Percentiles rank a stretch among this genome's conserved stretches.
Evolutionary conservation across 92 coral and sea anemone species (phyloP).

Genomic region (Diadumene lineata): DNA sequence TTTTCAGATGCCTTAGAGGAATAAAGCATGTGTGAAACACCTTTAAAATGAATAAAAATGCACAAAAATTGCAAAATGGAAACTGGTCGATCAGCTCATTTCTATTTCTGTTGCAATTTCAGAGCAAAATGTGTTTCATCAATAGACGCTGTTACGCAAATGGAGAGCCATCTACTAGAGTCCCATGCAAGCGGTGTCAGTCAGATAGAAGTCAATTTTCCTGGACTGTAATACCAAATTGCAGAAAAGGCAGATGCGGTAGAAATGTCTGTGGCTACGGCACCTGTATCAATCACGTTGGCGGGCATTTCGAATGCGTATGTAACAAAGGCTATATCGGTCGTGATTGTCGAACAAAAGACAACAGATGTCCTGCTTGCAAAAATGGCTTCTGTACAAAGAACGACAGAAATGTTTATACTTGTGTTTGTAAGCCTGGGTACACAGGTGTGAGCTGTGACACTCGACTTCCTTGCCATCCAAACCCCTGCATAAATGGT

Average conservation of each 20-base stretch:
- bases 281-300: conserved; percentile 44
- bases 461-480: conserved; percentile 43
- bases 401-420: conserved; percentile 15
- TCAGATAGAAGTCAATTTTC: conserved; percentile 35
- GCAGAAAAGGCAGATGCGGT: conserved; percentile 57
- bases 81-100: too few relatives aligned
- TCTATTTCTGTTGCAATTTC: not conserved
- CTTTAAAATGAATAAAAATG: too few relatives aligned
- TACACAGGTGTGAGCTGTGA: conserved; percentile 61
- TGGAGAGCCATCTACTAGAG: conserved; percentile 45
- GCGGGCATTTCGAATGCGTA: conserved; percentile 50
- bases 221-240: conserved; percentile 64
- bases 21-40: too few relatives aligned
- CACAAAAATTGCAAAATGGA: too few relatives aligned
- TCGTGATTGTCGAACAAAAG: conserved; percentile 32
- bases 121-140: conserved; percentile 81
- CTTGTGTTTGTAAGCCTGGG: conserved; percentile 65
- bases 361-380: conserved; percentile 57
- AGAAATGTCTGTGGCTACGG: conserved; percentile 68
- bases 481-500: conserved; percentile 69
- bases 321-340: conserved; percentile 83
- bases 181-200: conserved; percentile 66
- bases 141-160: conserved; percentile 64
- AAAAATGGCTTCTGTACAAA: conserved; percentile 59
- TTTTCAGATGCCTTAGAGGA: too few relatives aligned